Percentiles rank a stretch among this genome's conserved stretches.
These are phyloP conservation scores for Notothenia rossii DNA, from an alignment of 2,113 vertebrate species.

Conservation along the genomic window DNA sequence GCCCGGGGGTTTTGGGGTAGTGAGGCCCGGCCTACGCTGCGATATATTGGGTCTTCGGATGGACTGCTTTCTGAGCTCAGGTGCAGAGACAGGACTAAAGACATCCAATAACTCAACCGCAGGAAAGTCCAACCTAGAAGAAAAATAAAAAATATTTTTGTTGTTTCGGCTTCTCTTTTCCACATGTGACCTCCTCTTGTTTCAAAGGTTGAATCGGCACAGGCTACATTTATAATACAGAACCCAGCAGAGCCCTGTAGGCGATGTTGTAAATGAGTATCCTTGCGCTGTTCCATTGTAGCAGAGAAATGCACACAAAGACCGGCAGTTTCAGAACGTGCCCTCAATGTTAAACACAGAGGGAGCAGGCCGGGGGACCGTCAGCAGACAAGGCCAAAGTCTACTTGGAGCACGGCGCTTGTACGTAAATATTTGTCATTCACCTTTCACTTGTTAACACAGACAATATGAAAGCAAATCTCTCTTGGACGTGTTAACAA, in stretches of 20 bases:
- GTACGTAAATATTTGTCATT: conserved; percentile 36
- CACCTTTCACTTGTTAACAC: conserved; percentile 63
- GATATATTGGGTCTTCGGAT: conserved; percentile 38
- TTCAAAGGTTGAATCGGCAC: conserved; percentile 15
- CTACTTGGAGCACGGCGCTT: conserved; percentile 1
- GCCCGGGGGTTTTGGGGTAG: conserved; percentile 31
- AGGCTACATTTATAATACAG: conserved; percentile 34
- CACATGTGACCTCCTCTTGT: neutral
- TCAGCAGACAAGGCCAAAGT: conserved; percentile 18
- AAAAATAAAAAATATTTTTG: neutral
- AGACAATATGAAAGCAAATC: conserved; percentile 64
- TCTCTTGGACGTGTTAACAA: conserved; percentile 58
- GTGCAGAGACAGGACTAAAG: conserved; percentile 81
- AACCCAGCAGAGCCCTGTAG: conserved; percentile 3
- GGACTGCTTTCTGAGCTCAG: conserved; percentile 40
- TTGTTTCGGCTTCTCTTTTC: conserved; percentile 2
- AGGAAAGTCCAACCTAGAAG: conserved; percentile 86
- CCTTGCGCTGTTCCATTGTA: conserved; percentile 9
- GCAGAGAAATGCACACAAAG: conserved; percentile 40
- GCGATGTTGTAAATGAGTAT: conserved; percentile 31
- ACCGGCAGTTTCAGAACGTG: neutral
- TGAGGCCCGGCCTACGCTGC: conserved; percentile 24
- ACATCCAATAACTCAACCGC: conserved; percentile 88
- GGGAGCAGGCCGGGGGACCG: neutral
- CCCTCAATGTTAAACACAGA: conserved; percentile 22